A percentile compares a stretch with the other conserved stretches of the same genome.
Conservation (phyloP, 2,797 vertebrate genomes). For the Crenuchus spilurus region DNA sequence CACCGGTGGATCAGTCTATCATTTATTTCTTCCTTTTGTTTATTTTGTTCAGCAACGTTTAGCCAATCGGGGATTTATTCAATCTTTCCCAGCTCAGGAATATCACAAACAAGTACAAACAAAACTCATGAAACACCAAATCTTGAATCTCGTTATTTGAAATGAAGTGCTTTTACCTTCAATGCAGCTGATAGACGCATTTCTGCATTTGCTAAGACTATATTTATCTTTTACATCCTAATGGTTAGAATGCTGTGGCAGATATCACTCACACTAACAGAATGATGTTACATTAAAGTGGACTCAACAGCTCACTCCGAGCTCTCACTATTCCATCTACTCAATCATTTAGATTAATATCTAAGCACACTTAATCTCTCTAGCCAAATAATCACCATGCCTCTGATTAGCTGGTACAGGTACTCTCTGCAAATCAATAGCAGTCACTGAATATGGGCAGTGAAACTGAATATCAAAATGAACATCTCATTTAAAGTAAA, state of each 20-base stretch:
- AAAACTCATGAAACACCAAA: slow-evolving; percentile 36
- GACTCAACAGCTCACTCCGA: too few species aligned
- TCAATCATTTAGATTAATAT: too few species aligned
- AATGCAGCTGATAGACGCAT: slow-evolving; percentile 11
- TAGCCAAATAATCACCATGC: not conserved
- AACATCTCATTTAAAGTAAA: not conserved
- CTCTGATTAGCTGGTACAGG: slow-evolving; percentile 14
- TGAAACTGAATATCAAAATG: not conserved
- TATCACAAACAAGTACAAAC: slow-evolving; percentile 46
- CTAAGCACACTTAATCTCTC: not conserved
- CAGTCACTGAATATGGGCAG: not conserved
- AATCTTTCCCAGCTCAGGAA: slow-evolving; percentile 40
- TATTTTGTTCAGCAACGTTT: slow-evolving; percentile 72
- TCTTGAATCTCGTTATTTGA: slow-evolving; percentile 41
- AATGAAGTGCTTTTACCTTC: slow-evolving; percentile 28
- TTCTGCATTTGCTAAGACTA: not conserved
- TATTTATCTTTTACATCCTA: not conserved
- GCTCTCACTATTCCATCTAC: too few species aligned
- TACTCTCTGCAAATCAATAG: too few species aligned
- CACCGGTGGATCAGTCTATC: slow-evolving; percentile 80
- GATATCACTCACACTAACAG: slow-evolving; percentile 25
- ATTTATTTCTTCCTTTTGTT: slow-evolving; percentile 76
- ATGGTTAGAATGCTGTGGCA: not conserved
- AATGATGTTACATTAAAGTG: slow-evolving; percentile 8
- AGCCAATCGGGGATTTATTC: slow-evolving; percentile 65